phyloP scores from a whole-genome alignment of 1,140 invertebrate genomes.

The Hylaeus volcanicus region DNA sequence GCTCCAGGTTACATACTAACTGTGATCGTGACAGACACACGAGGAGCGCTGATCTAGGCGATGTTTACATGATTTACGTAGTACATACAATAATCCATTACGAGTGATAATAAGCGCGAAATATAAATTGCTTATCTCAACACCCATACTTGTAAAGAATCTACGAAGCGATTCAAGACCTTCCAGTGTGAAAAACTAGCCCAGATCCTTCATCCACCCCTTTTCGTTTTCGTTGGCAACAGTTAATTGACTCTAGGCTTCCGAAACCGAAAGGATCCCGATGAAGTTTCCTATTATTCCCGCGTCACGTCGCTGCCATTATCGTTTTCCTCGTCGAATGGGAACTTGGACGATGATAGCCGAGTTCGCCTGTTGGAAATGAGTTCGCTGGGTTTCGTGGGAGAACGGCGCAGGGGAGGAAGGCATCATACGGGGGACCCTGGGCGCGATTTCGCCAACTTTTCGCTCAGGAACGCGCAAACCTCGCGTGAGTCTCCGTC shows the following conservation, averaged over 20 bases:
- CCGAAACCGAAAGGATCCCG: background rate
- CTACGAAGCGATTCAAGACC: no score
- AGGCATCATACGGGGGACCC: background rate
- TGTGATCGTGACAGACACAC: no score
- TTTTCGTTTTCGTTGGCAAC: background rate
- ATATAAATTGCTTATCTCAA: no score
- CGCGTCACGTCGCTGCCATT: constrained; percentile 20
- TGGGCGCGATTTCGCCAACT: constrained; percentile 18
- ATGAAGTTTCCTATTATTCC: constrained; percentile 8
- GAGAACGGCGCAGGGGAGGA: background rate
- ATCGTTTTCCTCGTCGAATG: constrained; percentile 12
- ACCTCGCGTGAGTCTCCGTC: constrained; percentile 48
- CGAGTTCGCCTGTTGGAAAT: background rate
- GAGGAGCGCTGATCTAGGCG: no score
- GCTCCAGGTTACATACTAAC: no score
- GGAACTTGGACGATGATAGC: background rate
- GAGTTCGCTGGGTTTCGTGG: background rate
- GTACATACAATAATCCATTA: no score
- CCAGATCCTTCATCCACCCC: no score
- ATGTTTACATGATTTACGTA: no score
- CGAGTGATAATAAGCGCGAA: no score
- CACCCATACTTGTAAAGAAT: no score
- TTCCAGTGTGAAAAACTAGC: no score
- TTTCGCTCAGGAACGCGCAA: constrained; percentile 21
- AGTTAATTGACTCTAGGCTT: background rate